Evolutionary conservation across 2,888 invertebrate genomes (phyloP), one percentile per base, ranked within the genome.

Genomic region (Andrena bucephala): DNA sequence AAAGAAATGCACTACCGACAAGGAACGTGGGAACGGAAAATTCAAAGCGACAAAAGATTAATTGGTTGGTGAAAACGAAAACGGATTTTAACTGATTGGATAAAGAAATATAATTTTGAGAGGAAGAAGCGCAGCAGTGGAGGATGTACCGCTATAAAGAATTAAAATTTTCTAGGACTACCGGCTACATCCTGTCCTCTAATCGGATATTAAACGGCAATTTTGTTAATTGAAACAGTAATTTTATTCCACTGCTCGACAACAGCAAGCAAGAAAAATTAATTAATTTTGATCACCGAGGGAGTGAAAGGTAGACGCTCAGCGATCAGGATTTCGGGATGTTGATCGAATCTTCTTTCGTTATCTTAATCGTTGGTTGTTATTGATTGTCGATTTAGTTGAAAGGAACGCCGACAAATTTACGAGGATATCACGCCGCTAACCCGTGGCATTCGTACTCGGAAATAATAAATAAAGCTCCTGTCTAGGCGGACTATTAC

Each of bases 381-480:
- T 70, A 66, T 77, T 77, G 65, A 70, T 77, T 66, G 70, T 13
- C 42, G 66, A 77, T 80, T 77, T 77, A 66, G 27, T 60, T 62
- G 65, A 80, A 80, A 77, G 66, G 10, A 29, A 10, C 16, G 66
- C 70, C 77, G 79, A 70, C 52, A 20, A 70, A 66, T 77, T 77
- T 60, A 77, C n/a, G 60, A 36, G 42, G 2, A 33, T 71, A 31
- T 54, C 69, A 13, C 59, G 8, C 4, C 36, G 48, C 27, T 31
- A 13, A 13, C 31, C 6, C 5, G 24, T n/a, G 59, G 33, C 59
- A 59, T 36, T 76, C 29, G 29, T 42, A 20, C n/a, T 29, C 10
- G 13, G 20, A 5, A 48, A 48, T 54, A 52, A 57, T 52, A 66
- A 77, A 80, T 80, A 70, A 36, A 16, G 6, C 20, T 7, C 24